Base-by-base conservation (phyloP, 2,113 vertebrate genomes). In the Uria aalge region DNA sequence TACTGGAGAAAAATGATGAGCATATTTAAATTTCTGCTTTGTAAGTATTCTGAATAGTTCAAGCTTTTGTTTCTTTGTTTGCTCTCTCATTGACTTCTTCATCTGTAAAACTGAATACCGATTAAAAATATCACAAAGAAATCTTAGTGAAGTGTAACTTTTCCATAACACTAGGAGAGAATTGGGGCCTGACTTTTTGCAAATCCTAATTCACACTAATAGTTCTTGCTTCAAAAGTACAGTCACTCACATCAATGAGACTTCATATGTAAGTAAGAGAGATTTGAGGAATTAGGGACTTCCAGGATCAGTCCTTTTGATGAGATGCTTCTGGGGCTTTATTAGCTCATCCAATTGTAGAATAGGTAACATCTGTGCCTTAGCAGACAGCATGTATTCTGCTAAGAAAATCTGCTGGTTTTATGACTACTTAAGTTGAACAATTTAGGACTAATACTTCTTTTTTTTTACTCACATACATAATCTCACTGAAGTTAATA, bases 71-170 rank as follows among this genome's bases (percentile, higher is more conserved):
- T 59, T 88, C 43, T 93, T 90, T 74, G 23, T 89, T 92, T 95
- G 83, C 62, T 90, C 64, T 96, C 82, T 91, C 79, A 67, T 67
- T 77, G 91, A 90, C 64, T 71, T 85, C 66, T 90, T 85, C 16
- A 79, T 90, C 88, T 72, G 41, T 17, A 92, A 85, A 89, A 77
- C 14, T 55, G 75, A 69, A 66, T 43, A 80, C n/a, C 67, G 73
- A 69, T 85, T 69, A 74, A 87, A 94, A 85, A 64, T 56, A 68
- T 13, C 40, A 64, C 38, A 59, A 48, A 78, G 40, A 85, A 91
- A 96, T 57, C 53, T 81, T 52, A 67, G 21, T 32, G 8, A 88
- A 86, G 22, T 34, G 10, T 29, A 93, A 78, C 23, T 86, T 73
- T 79, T 83, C 27, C 2, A 0, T 47, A 71, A 64, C 36, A 29